Evolutionary conservation across 2,888 invertebrate species (phyloP), one percentile per base, ranked within the genome.

Genomic region (Lochmaea capreae): DNA sequence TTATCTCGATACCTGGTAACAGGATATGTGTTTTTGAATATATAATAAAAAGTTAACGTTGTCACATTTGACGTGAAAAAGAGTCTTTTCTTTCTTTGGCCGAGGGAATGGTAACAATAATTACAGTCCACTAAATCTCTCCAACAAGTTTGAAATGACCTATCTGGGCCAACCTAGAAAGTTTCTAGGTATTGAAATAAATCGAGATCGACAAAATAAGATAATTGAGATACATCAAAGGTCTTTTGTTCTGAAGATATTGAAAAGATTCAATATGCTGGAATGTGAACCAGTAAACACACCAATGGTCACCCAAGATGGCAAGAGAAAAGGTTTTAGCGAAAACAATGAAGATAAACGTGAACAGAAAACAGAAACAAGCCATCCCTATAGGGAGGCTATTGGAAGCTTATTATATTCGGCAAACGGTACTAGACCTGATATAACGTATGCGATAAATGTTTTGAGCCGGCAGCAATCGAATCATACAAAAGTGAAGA

Each of bases 171-270:
- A 52, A 52, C 52, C 52, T n/a, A 52, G n/a, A n/a, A 52, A n/a
- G 52, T 16, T 52, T 52, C 52, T 52, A 52, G 52, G 52, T 52
- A 52, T 52, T 52, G 14, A 52, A n/a, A 52, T 52, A 52, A 52
- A 52, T 14, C 12, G 52, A 52, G 52, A 52, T 52, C 8, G 52
- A 14, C 5, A 52, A 52, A 49, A 49, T 49, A n/a, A 49, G n/a
- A n/a, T n/a, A 49, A n/a, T 49, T 2, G n/a, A 49, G 4, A 49
- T 49, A 49, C 49, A 49, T n/a, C 12, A 49, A 49, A 49, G 5
- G n/a, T 49, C 49, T 12, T 58, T 58, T 58, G 14, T 26, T 3
- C 11, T 58, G 16, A 57, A 57, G 12, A 58, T 58, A 14, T 12
- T 58, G 22, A 58, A 58, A 58, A 18, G 5, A 22, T 57, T 22